phyloP scores from a whole-genome alignment of 2,888 invertebrate species.

The Lasioglossum villosulum region DNA sequence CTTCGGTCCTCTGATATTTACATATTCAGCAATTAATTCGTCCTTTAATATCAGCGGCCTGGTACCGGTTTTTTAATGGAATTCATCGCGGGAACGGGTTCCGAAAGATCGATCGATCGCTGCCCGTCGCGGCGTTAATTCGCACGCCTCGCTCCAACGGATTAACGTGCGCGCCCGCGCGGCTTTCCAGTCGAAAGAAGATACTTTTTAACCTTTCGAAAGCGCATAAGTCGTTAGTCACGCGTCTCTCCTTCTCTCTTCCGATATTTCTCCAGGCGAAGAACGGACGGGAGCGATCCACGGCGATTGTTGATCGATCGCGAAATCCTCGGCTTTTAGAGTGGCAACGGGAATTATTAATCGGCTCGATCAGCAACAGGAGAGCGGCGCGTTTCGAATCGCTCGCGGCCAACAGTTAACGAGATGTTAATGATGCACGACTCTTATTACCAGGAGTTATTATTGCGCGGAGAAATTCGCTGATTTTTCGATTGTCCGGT shows the following conservation, averaged over 20 bases:
- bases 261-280: not conserved
- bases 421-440: conserved; percentile 19
- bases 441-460: not conserved
- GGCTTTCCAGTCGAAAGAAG: not conserved
- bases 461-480: not conserved
- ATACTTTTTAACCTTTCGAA: conserved; percentile 17
- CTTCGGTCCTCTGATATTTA: not conserved
- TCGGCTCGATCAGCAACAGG: not conserved
- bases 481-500: not conserved
- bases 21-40: conserved; percentile 23
- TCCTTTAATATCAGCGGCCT: conserved; percentile 4
- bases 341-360: conserved; percentile 16
- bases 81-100: conserved; percentile 19
- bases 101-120: conserved; percentile 29
- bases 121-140: conserved; percentile 23
- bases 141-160: conserved; percentile 2
- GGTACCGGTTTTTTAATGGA: conserved; percentile 21
- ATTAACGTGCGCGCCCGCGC: not conserved
- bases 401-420: conserved; percentile 6
- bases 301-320: conserved; percentile 16
- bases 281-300: not conserved
- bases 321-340: not conserved
- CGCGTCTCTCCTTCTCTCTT: not conserved
- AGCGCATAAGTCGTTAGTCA: conserved; percentile 8
- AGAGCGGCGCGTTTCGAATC: not conserved